phyloP scores from a whole-genome alignment of 2,113 vertebrate species.

The Monopterus albus region DNA sequence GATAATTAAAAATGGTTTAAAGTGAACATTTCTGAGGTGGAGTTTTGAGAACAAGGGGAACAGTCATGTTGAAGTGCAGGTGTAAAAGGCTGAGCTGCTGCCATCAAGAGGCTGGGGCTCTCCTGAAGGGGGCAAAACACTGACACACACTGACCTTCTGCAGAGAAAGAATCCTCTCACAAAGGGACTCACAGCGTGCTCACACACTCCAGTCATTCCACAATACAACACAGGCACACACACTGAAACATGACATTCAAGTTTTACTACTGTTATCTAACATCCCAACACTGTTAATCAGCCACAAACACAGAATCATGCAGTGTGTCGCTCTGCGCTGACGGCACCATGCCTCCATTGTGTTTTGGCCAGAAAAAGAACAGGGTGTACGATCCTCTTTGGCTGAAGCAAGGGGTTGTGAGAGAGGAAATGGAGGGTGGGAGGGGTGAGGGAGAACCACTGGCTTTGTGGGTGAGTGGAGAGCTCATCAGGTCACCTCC shows the following conservation, averaged over 20 bases:
- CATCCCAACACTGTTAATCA: slow-evolving; percentile 43
- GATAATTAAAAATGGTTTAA: too few relatives aligned
- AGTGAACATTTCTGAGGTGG: not conserved
- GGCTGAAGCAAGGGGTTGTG: slow-evolving; percentile 19
- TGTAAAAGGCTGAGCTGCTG: slow-evolving; percentile 29
- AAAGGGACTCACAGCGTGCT: slow-evolving; percentile 61
- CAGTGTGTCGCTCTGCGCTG: slow-evolving; percentile 49
- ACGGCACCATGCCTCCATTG: slow-evolving; percentile 75
- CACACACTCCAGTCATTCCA: slow-evolving; percentile 50
- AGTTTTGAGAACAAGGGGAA: slow-evolving; percentile 17
- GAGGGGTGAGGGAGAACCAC: slow-evolving; percentile 29
- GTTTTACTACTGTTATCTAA: slow-evolving; percentile 60
- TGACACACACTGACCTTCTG: slow-evolving; percentile 57
- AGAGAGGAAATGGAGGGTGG: slow-evolving; percentile 13
- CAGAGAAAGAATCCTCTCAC: slow-evolving; percentile 57
- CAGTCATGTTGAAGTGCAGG: slow-evolving; percentile 6
- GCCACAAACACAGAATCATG: slow-evolving; percentile 52
- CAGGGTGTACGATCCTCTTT: slow-evolving; percentile 42
- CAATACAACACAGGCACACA: slow-evolving; percentile 26
- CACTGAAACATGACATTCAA: slow-evolving; percentile 56
- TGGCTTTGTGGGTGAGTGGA: slow-evolving; percentile 53
- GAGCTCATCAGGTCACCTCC: slow-evolving; percentile 38
- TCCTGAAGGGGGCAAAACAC: slow-evolving; percentile 31
- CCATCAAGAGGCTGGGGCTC: slow-evolving; percentile 30
- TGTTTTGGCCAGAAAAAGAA: slow-evolving; percentile 60